Evolutionary conservation across 2,888 invertebrate genomes (phyloP), one percentile per base, ranked within the genome.

Genomic region (Drosophila silvestris): DNA sequence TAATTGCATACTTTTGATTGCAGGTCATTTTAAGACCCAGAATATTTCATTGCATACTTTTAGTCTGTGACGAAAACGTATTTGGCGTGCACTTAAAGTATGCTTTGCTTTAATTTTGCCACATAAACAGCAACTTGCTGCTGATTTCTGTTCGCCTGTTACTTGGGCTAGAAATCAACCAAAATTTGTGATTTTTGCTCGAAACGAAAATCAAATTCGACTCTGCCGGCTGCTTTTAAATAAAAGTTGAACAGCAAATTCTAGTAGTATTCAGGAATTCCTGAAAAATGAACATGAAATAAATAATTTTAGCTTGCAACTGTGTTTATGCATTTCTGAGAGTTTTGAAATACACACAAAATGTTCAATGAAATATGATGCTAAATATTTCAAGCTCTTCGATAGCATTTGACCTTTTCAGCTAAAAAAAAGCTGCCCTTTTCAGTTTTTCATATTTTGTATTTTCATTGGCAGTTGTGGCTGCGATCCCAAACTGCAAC

Each of bases 391-490:
- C 22, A 6, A 26, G 26, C 30, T 22, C 30, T n/a, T 30, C 41
- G 5, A 32, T 41, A 6, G 58, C 30, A 16, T 41, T 41, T 32
- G 10, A 16, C 4, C 5, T 41, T 30, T 14, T 30, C 1, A 9
- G 28, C 26, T 19, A 30, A 19, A 58, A 35, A 28, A 51, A 52
- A 0, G 35, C 37, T 57, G 26, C 16, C 32, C 16, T 33, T 33
- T 33, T 47, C 12, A 53, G 4, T 6, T 12, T 52, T 28, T 50
- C 10, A n/a, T 30, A 35, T 28, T 30, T 10, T 30, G 37, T 52
- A 37, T 54, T 35, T 26, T 26, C 12, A 65, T 63, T 64, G 57
- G 57, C 69, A 52, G 70, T 50, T 61, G 9, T 47, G 51, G 32
- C 37, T 50, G 37, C 52, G 59, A 59, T 50, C 47, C 26, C 35